These are phyloP conservation scores for Thunnus albacares DNA, from an alignment of 2,797 vertebrate species.

Conservation along the genomic window DNA sequence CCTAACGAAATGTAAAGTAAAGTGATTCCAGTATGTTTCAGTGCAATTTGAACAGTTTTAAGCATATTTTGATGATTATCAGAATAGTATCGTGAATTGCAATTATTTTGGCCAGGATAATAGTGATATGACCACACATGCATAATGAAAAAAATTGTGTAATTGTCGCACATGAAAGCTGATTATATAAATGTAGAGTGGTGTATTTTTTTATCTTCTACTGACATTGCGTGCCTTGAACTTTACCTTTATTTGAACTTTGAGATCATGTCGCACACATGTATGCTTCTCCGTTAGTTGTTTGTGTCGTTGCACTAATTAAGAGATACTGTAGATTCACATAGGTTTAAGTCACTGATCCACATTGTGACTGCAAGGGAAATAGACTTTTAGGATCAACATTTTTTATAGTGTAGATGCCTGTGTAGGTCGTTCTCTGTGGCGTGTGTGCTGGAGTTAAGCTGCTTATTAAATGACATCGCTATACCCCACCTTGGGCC, in stretches of 20 bases:
- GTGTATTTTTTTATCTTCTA: not conserved
- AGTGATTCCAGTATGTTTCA: not conserved
- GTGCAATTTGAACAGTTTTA: too few relatives aligned
- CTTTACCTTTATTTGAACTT: not conserved
- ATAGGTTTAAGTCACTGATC: not conserved
- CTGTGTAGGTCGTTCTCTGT: slow-evolving; percentile 43
- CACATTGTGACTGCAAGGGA: not conserved
- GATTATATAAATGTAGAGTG: not conserved
- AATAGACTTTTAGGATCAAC: not conserved
- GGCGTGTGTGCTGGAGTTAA: slow-evolving; percentile 70
- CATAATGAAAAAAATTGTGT: not conserved
- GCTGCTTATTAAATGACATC: slow-evolving; percentile 78
- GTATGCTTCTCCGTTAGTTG: not conserved
- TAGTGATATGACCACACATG: too few relatives aligned
- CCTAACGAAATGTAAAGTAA: too few relatives aligned
- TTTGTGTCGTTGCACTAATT: not conserved
- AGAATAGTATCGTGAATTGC: too few relatives aligned
- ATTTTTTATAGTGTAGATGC: slow-evolving; percentile 56
- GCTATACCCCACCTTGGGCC: slow-evolving; percentile 66
- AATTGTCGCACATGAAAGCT: not conserved
- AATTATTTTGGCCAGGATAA: too few relatives aligned
- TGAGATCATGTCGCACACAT: not conserved
- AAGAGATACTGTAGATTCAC: not conserved
- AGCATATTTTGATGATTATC: too few relatives aligned
- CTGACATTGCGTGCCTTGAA: not conserved